Conservation (phyloP, 2,797 vertebrate species). For the Tokudaia muenninki region DNA sequence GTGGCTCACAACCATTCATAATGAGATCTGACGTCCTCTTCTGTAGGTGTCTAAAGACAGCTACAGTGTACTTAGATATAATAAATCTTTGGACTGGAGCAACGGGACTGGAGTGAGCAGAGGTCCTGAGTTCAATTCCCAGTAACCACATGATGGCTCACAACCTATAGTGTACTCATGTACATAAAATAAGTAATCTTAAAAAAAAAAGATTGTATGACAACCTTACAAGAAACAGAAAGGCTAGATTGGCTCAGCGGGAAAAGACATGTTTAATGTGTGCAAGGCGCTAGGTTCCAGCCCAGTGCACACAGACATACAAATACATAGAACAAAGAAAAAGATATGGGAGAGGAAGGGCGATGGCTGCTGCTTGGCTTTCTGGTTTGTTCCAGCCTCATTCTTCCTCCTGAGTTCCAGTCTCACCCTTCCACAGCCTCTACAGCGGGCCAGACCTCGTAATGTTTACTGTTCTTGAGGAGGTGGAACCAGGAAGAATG, state of each 20-base stretch:
- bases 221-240: background rate
- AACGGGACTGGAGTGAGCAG: too few species aligned
- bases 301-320: background rate
- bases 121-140: too few species aligned
- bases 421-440: background rate
- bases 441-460: background rate
- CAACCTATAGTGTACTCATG: too few species aligned
- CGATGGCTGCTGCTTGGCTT: accelerated
- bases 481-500: background rate
- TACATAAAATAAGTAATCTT: too few species aligned
- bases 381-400: background rate
- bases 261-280: background rate
- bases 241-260: background rate
- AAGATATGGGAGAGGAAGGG: background rate
- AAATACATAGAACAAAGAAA: background rate
- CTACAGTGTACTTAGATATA: too few species aligned
- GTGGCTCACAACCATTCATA: too few species aligned
- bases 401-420: background rate
- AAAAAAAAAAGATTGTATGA: background rate
- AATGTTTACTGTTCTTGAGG: background rate
- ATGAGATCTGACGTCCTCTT: too few species aligned
- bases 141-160: too few species aligned
- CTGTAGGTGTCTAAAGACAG: too few species aligned
- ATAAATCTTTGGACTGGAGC: too few species aligned
- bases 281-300: background rate